phyloP scores from a whole-genome alignment of 1,140 invertebrate species.

The Hetaerina americana region DNA sequence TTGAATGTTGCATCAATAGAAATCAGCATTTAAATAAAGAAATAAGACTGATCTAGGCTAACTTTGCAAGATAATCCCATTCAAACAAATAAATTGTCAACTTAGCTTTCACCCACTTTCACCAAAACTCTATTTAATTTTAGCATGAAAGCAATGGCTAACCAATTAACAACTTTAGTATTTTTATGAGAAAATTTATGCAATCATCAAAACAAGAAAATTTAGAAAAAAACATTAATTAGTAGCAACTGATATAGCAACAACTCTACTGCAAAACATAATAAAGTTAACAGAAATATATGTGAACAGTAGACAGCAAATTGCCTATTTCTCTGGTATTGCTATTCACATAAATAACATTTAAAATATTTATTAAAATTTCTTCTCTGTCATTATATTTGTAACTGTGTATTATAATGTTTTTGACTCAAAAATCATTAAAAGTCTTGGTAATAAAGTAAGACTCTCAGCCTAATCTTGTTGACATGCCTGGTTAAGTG shows the following conservation, averaged over 20 bases:
- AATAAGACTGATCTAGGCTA: not conserved
- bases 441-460: not conserved
- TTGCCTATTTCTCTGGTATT: not conserved
- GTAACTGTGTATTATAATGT: not conserved
- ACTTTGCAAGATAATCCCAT: not conserved
- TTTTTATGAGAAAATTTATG: not conserved
- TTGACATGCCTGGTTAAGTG: conserved; percentile 1
- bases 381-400: not conserved
- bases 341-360: not conserved
- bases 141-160: not conserved
- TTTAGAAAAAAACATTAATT: conserved; percentile 1
- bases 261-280: not conserved
- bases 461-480: not conserved
- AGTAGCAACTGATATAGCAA: not conserved
- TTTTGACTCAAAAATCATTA: not conserved
- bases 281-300: not conserved
- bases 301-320: not conserved
- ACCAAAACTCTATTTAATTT: not conserved
- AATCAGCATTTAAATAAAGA: not conserved
- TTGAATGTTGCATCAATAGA: too few relatives aligned
- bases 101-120: not conserved
- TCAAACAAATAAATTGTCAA: not conserved
- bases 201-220: not conserved
- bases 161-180: not conserved
- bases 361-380: not conserved